These are phyloP conservation scores for Macropodus opercularis DNA, from an alignment of 2,797 vertebrate genomes.

Conservation along the genomic window DNA sequence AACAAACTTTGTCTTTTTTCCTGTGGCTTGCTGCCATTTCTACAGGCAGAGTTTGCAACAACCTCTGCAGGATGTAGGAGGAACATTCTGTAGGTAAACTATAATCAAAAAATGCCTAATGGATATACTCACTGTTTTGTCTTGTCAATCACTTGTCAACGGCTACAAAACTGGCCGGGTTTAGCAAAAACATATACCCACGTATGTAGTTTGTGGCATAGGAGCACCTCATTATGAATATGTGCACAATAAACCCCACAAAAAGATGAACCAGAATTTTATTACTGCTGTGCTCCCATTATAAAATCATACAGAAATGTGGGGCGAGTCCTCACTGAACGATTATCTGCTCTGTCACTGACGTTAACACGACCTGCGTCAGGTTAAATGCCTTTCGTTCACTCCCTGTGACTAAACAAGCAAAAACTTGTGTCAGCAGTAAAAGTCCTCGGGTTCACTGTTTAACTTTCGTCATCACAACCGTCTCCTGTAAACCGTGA, in stretches of 20 bases:
- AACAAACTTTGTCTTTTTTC: background rate
- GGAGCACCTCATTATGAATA: background rate
- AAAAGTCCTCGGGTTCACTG: background rate
- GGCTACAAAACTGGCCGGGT: background rate
- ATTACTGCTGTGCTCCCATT: background rate
- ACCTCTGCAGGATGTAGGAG: background rate
- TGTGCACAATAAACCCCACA: background rate
- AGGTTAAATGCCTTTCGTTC: background rate
- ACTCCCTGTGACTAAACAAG: background rate
- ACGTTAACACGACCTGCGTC: background rate
- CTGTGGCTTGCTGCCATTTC: background rate
- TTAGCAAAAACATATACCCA: too few relatives aligned
- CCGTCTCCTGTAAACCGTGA: too few relatives aligned
- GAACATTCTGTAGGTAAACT: background rate
- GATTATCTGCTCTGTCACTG: background rate
- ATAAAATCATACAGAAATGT: background rate
- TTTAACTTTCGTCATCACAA: background rate
- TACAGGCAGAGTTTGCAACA: background rate
- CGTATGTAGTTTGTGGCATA: background rate
- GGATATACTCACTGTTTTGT: background rate
- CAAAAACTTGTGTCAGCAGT: background rate
- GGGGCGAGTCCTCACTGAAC: background rate
- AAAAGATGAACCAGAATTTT: background rate
- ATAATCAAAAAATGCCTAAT: background rate
- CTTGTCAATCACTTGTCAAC: conserved; percentile 11